A percentile compares a stretch with the other conserved stretches of the same genome.
Evolutionary conservation across 2,888 invertebrate genomes (phyloP).

Genomic region (Limnephilus marmoratus): DNA sequence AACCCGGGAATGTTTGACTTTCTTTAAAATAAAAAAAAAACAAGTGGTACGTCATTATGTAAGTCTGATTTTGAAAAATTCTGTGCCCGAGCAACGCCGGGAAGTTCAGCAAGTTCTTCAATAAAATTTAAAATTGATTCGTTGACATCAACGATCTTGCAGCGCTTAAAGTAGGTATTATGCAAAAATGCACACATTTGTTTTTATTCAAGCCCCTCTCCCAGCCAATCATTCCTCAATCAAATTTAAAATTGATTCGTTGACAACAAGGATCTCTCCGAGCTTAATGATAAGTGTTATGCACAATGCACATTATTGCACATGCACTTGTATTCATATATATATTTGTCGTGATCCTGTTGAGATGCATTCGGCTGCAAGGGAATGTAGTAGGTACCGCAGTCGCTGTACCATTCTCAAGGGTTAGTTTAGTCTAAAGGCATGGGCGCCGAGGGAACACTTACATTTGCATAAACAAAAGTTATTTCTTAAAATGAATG

Average conservation of each 20-base stretch:
- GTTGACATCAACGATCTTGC: neutral
- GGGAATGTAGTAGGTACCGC: constrained; percentile 51
- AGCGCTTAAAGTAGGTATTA: neutral
- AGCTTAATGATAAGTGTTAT: neutral
- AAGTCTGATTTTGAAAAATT: too few relatives aligned
- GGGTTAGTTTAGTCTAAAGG: constrained; percentile 61
- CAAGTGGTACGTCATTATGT: too few relatives aligned
- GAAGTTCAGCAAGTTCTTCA: too few relatives aligned
- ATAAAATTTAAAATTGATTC: neutral
- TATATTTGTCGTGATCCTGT: neutral
- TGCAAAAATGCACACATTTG: neutral
- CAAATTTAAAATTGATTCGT: constrained; percentile 50
- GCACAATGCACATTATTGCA: neutral
- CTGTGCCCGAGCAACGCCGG: too few relatives aligned
- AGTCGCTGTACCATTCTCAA: constrained; percentile 57
- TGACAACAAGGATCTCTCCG: constrained; percentile 4
- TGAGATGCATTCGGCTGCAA: constrained; percentile 49
- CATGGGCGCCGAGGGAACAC: constrained; percentile 34
- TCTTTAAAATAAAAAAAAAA: too few relatives aligned
- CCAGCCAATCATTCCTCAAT: neutral
- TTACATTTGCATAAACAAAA: neutral
- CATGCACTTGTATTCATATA: neutral
- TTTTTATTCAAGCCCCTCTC: neutral
- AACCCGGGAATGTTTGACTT: too few relatives aligned
- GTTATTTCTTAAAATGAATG: neutral